Percentiles rank a stretch among this genome's conserved stretches.
Evolutionary conservation across 2,888 invertebrate genomes (phyloP).

Genomic region (Heliconius ethilla): DNA sequence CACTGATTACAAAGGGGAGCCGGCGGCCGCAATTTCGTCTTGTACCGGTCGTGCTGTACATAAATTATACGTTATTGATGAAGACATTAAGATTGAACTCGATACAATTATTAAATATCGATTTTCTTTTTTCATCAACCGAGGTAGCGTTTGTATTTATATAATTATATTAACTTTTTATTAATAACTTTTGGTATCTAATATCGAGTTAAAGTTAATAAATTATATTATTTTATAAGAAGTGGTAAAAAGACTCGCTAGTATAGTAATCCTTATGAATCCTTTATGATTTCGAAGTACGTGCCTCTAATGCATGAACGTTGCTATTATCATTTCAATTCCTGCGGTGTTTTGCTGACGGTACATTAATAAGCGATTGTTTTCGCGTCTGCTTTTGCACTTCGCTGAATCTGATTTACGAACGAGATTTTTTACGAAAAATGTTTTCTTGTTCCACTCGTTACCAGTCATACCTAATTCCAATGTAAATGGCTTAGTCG

Average conservation of each 20-base stretch:
- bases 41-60: conserved; percentile 80
- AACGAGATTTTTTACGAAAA: conserved; percentile 58
- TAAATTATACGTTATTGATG: conserved; percentile 83
- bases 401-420: conserved; percentile 65
- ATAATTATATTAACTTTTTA: neutral
- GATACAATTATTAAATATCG: conserved; percentile 61
- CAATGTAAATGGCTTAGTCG: conserved; percentile 66
- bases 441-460: conserved; percentile 57
- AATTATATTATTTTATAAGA: conserved; percentile 4
- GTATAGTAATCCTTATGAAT: conserved; percentile 19
- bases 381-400: conserved; percentile 78
- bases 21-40: conserved; percentile 84
- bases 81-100: conserved; percentile 79
- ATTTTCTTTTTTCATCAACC: conserved; percentile 23
- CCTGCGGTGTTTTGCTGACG: conserved; percentile 60
- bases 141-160: neutral
- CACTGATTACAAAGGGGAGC: conserved; percentile 83
- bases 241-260: conserved; percentile 12
- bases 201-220: neutral
- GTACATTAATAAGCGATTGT: conserved; percentile 73
- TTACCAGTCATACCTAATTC: conserved; percentile 71
- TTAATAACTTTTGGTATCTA: neutral
- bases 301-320: conserved; percentile 39
- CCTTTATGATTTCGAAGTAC: conserved; percentile 30
- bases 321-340: conserved; percentile 58